These are phyloP conservation scores for Acropora tenuis DNA, from an alignment of 64 coral and sea anemone species.

Conservation along the genomic window DNA sequence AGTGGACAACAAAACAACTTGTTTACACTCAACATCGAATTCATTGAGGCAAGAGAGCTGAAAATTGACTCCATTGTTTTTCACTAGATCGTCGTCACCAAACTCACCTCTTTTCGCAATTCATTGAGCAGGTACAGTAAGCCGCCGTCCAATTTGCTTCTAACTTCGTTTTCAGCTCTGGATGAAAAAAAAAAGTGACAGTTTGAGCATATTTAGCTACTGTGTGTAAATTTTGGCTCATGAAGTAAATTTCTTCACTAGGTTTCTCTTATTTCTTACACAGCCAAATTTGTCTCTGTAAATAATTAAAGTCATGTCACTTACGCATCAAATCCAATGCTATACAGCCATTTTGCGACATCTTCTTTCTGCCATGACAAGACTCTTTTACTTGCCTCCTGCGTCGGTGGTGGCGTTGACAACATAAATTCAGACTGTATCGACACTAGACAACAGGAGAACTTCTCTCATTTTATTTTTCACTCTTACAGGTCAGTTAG, in stretches of 20 bases:
- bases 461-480: too few relatives aligned
- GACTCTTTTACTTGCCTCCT: not conserved
- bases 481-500: too few relatives aligned
- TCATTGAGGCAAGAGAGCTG: too few relatives aligned
- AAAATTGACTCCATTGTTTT: too few relatives aligned
- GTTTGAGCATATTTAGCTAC: not conserved
- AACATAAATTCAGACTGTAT: not conserved
- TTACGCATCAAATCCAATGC: slow-evolving; percentile 34
- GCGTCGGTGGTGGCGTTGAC: not conserved
- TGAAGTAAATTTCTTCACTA: not conserved
- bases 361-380: slow-evolving; percentile 44
- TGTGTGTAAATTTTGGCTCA: not conserved
- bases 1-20: too few relatives aligned
- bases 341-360: slow-evolving; percentile 43
- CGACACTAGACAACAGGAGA: not conserved
- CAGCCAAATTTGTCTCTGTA: not conserved
- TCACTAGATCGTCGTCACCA: not conserved
- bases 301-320: not conserved
- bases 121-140: slow-evolving; percentile 47
- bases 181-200: too few relatives aligned
- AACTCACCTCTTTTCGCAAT: slow-evolving; percentile 47
- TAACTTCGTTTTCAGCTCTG: slow-evolving; percentile 16
- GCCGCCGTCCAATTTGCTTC: slow-evolving; percentile 36
- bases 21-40: too few relatives aligned
- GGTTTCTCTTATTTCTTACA: too few relatives aligned